phyloP scores from a whole-genome alignment of 2,113 vertebrate genomes.

The Sylvia atricapilla region DNA sequence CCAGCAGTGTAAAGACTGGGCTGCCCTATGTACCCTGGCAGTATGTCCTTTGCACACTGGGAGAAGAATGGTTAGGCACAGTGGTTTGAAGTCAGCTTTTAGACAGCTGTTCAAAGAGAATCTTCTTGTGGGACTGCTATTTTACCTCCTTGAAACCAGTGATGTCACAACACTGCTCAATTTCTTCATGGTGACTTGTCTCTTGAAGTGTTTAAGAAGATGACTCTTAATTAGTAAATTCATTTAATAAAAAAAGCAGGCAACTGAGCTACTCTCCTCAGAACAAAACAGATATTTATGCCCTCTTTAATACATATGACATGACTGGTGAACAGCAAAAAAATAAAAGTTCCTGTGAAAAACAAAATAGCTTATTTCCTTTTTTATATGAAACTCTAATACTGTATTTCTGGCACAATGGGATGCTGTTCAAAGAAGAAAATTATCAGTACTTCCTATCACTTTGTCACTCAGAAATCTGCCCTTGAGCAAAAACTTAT shows the following conservation, averaged over 20 bases:
- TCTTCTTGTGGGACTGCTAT: not conserved
- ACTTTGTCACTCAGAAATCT: not conserved
- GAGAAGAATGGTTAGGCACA: not conserved
- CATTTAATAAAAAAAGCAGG: not conserved
- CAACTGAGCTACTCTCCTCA: not conserved
- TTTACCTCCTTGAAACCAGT: not conserved
- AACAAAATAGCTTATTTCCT: not conserved
- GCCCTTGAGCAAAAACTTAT: not conserved
- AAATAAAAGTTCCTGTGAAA: not conserved
- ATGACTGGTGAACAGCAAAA: not conserved
- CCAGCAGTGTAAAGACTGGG: not conserved
- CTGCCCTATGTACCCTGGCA: not conserved
- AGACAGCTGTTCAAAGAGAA: not conserved
- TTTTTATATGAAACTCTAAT: not conserved
- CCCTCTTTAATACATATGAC: not conserved
- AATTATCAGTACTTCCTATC: not conserved
- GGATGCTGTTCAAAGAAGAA: not conserved
- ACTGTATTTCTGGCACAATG: not conserved
- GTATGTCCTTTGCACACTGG: accelerated
- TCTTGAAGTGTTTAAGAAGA: not conserved
- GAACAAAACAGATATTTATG: not conserved
- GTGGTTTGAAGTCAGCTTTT: not conserved
- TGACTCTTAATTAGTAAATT: not conserved
- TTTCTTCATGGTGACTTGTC: not conserved
- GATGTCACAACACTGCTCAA: not conserved